Evolutionary conservation across 2,888 invertebrate genomes (phyloP).

Genomic region (Cerceris rybyensis): DNA sequence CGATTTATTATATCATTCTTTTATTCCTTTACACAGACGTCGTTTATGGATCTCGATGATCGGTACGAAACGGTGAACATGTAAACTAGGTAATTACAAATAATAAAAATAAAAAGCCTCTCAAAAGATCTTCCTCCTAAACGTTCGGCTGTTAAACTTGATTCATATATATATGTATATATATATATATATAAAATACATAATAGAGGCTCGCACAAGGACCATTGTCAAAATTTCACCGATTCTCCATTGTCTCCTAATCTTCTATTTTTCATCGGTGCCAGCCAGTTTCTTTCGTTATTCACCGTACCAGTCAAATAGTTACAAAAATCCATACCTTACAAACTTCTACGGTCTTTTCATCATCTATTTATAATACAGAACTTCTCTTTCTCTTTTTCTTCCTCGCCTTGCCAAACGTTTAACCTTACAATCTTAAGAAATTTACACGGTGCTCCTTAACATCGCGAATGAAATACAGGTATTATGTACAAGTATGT

Average conservation of each 20-base stretch:
- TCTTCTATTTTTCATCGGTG: conserved; percentile 55
- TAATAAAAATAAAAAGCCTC: conserved; percentile 80
- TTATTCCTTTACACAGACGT: conserved; percentile 73
- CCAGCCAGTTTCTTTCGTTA: conserved; percentile 56
- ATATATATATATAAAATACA: conserved; percentile 80
- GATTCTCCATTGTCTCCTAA: conserved; percentile 56
- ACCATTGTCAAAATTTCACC: conserved; percentile 63
- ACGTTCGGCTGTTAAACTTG: conserved; percentile 75
- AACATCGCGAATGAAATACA: conserved; percentile 78
- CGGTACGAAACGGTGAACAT: conserved; percentile 78
- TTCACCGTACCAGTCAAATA: conserved; percentile 71
- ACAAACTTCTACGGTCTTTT: conserved; percentile 77
- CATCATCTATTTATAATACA: conserved; percentile 79
- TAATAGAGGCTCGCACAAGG: conserved; percentile 78
- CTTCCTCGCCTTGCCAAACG: conserved; percentile 68
- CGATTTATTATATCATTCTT: conserved; percentile 73
- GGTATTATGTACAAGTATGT: conserved; percentile 78
- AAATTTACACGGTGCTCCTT: conserved; percentile 76
- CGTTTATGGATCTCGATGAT: conserved; percentile 73
- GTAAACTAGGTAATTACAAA: conserved; percentile 79
- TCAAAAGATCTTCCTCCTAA: conserved; percentile 75
- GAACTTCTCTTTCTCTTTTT: conserved; percentile 66
- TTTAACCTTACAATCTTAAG: conserved; percentile 74
- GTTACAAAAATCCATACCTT: conserved; percentile 78
- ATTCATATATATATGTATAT: conserved; percentile 65